Evolutionary conservation across 2,888 invertebrate genomes (phyloP), one percentile per base, ranked within the genome.

Genomic region (Drosophila melanosoma): DNA sequence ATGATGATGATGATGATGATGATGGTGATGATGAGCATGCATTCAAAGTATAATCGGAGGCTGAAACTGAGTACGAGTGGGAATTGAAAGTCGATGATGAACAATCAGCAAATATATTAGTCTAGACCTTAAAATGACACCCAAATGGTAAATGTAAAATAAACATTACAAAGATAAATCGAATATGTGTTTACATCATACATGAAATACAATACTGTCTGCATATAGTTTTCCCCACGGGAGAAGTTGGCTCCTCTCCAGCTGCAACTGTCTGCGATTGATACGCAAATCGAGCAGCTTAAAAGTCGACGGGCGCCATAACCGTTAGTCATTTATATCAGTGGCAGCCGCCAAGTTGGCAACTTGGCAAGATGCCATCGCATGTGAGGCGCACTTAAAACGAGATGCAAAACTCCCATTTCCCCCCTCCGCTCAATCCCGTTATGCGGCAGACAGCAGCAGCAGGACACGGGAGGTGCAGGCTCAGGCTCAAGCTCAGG

Each of bases 281-380:
- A 77, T 72, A 60, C 67, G 63, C 58, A 78, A 76, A 78, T 74
- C 68, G 76, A 54, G 63, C 40, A 63, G 77, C 62, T 62, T 73
- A 74, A 69, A 67, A 62, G 54, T 48, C 66, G 60, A 59, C 48
- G 54, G 59, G 61, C 36, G 60, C 65, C 72, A 66, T 72, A 72
- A 72, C 69, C 36, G 69, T 79, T 70, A 67, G 67, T 78, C 79
- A 78, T 77, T 49, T 73, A 71, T 57, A 67, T 64, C 60, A 49
- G 59, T 35, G 65, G 32, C 52, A 53, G 65, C 32, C 45, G 77
- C 56, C 59, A 71, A 63, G 66, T 51, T 76, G 76, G 74, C 79
- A 78, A 69, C 79, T 54, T 75, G 75, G 71, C 75, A 76, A 66
- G 66, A 54, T 74, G 76, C 76, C 79, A 78, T 45, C 54, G 65